Evolutionary conservation across 2,797 vertebrate species (phyloP), one percentile per base, ranked within the genome.

Genomic region (Centropyge bicolor): DNA sequence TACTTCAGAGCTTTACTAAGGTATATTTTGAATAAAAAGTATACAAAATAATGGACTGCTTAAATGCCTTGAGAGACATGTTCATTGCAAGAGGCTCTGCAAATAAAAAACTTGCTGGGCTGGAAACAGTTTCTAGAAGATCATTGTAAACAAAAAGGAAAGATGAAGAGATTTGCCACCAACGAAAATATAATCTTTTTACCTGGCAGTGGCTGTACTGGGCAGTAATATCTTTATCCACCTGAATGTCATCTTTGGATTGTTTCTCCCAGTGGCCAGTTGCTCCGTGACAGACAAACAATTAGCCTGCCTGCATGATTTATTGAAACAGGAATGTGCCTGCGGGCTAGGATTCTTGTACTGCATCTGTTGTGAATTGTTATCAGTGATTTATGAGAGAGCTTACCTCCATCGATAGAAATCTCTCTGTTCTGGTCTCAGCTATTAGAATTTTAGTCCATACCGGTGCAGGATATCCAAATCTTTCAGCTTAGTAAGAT

Each of bases 331-430:
- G 40, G 19, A 65, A 68, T 85, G 40, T 63, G 40, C 60, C 74
- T 57, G 31, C 51, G 65, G 85, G 78, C 73, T 5, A 3, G 40
- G 48, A 70, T 78, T 80, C 69, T 9, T 62, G 55, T 49, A 60
- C 61, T 72, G 70, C 77, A 76, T 70, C 63, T 74, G 73, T 46
- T 77, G 61, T 59, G 56, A 83, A 61, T 75, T 71, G 75, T 75
- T 84, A 81, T 82, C 75, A 49, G 62, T 74, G 83, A 88, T 89
- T 89, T 81, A 81, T 79, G 56, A 45, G 75, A n/a, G 57, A 31
- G 70, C 43, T 86, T 69, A 49, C 45, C 11, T 73, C 51, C 49
- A 45, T 77, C 24, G 27, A 61, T 73, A 61, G n/a, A 75, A 43
- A 54, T 70, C 65, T 82, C 64, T 46, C 14, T 1, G 8, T 55